Base-by-base conservation (phyloP, 2,113 vertebrate genomes). In the Stictonetta naevosa region DNA sequence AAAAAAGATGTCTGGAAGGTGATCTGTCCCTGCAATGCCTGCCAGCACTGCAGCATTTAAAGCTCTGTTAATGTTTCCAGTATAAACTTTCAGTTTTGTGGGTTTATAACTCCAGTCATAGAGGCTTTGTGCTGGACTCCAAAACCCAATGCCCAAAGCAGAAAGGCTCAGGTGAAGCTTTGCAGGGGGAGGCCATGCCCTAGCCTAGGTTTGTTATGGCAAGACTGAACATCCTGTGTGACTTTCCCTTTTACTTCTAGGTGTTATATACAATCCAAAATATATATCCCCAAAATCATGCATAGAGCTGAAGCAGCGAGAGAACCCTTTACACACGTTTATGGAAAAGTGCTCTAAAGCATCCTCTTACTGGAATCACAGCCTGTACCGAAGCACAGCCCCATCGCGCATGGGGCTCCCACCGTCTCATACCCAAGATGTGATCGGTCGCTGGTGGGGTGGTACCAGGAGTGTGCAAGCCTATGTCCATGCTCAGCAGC, bases 191-290 rank as follows among this genome's bases (percentile, higher is more conserved):
- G 5, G 5, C 16, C 72, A 74, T 0, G 0, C 19, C 19, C 9
- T 15, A 9, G 15, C 6, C n/a, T n/a, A n/a, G 31, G 13, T 36
- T 77, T 2, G 0, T 52, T 48, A 14, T 1, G 22, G 34, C 25
- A 17, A 13, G 4, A 38, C 10, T 10, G 10, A 73, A 74, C 3
- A 9, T 0, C 0, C 20, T 7, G 13, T 6, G 4, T 2, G 8
- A 67, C 25, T 48, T 23, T 26, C 36, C 56, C 10, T 56, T 63
- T 69, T 10, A 46, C 59, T 71, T 29, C n/a, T 56, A 3, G 29
- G 9, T 8, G 13, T 42, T 34, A 13, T 6, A 11, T 2, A 11
- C 5, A 11, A 0, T 40, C 0, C 50, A 26, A 52, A 52, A 13
- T 1, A 38, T 3, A 11, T 13, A 36, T 28, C 10, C 23, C 64